These are phyloP conservation scores for Macrotis lagotis DNA, from an alignment of 2,113 vertebrate genomes.

Conservation along the genomic window DNA sequence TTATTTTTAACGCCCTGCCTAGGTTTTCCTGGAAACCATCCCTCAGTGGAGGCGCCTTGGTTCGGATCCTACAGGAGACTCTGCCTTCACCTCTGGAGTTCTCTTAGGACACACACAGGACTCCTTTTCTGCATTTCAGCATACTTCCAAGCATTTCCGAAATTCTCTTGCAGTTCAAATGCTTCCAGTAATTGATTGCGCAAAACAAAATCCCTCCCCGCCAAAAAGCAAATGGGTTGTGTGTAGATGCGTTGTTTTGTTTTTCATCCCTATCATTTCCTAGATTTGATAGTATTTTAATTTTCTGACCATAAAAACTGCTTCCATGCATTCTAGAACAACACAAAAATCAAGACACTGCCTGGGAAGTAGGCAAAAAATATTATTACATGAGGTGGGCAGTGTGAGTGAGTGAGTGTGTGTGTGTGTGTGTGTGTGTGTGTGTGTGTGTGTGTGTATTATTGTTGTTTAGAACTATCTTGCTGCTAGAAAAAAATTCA, in stretches of 20 bases:
- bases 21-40: slow-evolving; percentile 41
- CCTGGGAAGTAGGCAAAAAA: slow-evolving; percentile 49
- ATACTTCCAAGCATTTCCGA: slow-evolving; percentile 13
- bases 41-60: background rate
- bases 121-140: slow-evolving; percentile 37
- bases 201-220: slow-evolving; percentile 67
- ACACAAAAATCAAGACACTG: background rate
- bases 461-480: slow-evolving; percentile 29
- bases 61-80: background rate
- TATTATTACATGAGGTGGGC: slow-evolving; percentile 16
- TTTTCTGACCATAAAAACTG: slow-evolving; percentile 72
- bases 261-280: slow-evolving; percentile 68
- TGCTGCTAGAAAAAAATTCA: slow-evolving; percentile 34
- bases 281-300: slow-evolving; percentile 68
- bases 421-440: slow-evolving; percentile 28
- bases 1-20: background rate
- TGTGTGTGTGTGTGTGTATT: background rate
- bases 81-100: background rate
- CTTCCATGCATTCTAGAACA: slow-evolving; percentile 43
- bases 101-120: background rate
- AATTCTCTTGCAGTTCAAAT: background rate
- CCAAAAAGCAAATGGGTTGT: slow-evolving; percentile 67
- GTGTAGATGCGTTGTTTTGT: slow-evolving; percentile 64
- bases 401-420: slow-evolving; percentile 32
- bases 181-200: slow-evolving; percentile 67